Base-by-base conservation (phyloP, 2,797 vertebrate genomes). In the Phrynocephalus guinanensis region DNA sequence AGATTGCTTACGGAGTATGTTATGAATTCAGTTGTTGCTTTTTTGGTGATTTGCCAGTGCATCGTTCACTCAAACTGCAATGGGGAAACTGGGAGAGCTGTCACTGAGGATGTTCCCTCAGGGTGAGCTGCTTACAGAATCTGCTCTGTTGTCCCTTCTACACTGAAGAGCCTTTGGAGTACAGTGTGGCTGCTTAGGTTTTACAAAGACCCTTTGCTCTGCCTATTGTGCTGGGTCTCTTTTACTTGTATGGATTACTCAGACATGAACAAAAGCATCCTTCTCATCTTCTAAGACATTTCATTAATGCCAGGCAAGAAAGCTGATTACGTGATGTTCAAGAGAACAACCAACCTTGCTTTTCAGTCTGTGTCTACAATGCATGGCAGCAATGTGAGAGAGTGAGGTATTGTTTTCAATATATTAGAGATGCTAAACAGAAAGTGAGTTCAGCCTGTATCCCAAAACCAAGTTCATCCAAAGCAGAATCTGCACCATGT, bases 171-270 rank as follows among this genome's bases (percentile, higher is more conserved):
- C 52, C 0, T 63, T 81, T 71, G 26, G 85, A 83, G 76, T 82
- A 11, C 33, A 89, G 4, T 82, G 87, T 87, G 11, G 68, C 8
- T 11, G 90, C 33, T 88, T 5, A 28, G 73, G 2, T 70, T 89
- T 1, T 0, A 71, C 86, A 70, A 90, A 82, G 71, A 78, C 50
- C 18, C 84, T 1, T 44, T 86, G 56, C 50, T 80, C 87, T 52
- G 18, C 22, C 10, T 93, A 73, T 91, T 86, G 76, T 50, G 13
- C 84, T 76, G 86, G 75, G 22, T 60, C 30, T 18, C 38, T 18
- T 91, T 83, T 76, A 79, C 80, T 87, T 92, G n/a, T 66, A 84
- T 38, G 66, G 28, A 18, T 91, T 82, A 87, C 0, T 3, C 92
- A 88, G 24, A 56, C 90, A 44, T 30, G 60, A 92, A 50, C 0